Evolutionary conservation across 2,797 vertebrate genomes (phyloP).

Genomic region (Muscicapa comitata): DNA sequence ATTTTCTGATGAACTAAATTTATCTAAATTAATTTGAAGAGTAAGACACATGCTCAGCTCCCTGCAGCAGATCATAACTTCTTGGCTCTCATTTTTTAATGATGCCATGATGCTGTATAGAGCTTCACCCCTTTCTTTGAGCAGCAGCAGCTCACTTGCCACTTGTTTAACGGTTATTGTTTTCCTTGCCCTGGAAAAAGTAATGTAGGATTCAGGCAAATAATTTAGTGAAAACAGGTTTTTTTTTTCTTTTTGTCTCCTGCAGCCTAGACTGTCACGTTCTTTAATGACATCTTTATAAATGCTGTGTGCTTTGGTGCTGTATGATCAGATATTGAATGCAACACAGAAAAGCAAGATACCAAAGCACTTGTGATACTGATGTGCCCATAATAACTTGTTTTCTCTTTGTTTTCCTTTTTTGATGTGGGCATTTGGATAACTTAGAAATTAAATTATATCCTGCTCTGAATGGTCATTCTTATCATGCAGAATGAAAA

Average conservation of each 20-base stretch:
- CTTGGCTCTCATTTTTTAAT: not conserved
- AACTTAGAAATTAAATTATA: not conserved
- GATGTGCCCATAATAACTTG: not conserved
- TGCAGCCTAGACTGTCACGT: not conserved
- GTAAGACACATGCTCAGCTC: not conserved
- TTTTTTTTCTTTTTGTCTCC: not conserved
- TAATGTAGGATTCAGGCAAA: not conserved
- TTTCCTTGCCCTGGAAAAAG: not conserved
- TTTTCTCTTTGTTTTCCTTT: not conserved
- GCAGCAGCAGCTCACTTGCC: not conserved
- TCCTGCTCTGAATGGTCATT: not conserved
- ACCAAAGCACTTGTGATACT: not conserved
- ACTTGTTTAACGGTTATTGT: not conserved
- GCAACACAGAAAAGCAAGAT: not conserved
- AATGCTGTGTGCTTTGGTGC: not conserved
- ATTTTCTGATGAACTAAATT: slow-evolving; percentile 18
- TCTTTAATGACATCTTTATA: not conserved
- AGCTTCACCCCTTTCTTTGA: not conserved
- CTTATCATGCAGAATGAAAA: slow-evolving; percentile 12
- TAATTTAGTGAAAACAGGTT: not conserved
- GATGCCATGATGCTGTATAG: not conserved
- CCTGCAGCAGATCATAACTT: not conserved
- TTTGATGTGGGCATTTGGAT: not conserved
- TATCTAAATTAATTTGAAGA: slow-evolving; percentile 3
- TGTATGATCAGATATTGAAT: not conserved